Evolutionary conservation across 1,140 invertebrate genomes (phyloP), one percentile per base, ranked within the genome.

Genomic region (Oryctes rhinoceros): DNA sequence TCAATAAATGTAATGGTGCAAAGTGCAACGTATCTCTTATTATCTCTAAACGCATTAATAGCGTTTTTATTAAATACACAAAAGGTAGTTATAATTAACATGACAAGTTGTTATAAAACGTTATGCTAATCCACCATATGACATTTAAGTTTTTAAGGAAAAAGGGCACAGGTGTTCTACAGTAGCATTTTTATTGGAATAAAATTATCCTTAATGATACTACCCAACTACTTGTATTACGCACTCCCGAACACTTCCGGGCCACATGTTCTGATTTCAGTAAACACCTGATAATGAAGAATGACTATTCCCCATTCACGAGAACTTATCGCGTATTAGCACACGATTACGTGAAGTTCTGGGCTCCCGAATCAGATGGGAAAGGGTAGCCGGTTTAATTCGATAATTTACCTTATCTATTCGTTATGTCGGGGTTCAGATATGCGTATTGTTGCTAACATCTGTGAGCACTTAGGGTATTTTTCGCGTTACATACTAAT

Each of bases 101-200:
- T 10, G 39, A 44, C 39, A 44, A 10, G 39, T 44, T 44, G 9
- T 5, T 44, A 10, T 44, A 44, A 44, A 44, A 10, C 9, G 39
- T 44, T 44, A 44, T 44, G 39, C 39, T 44, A 44, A 44, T 44
- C 39, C 39, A 44, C 39, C 39, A 44, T 82, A 82, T 82, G 81
- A 82, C 81, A 82, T 82, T 82, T 82, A 77, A 82, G 76, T 82
- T 80, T 80, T 44, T 44, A 44, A 44, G 39, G 39, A 44, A 44
- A 44, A 10, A 10, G 39, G 39, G 9, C 39, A 44, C 39, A 44
- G 39, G 39, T 44, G 39, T 44, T 44, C 39, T 44, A 10, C 9
- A 7, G 39, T 44, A 44, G 39, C 39, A 44, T 44, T 65, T 65
- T 65, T 65, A 65, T 65, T 65, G 5, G 59, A 65, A 65, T 65